Evolutionary conservation across 64 coral and sea anemone genomes (phyloP), one percentile per base, ranked within the genome.

Genomic region (Montipora sp.): DNA sequence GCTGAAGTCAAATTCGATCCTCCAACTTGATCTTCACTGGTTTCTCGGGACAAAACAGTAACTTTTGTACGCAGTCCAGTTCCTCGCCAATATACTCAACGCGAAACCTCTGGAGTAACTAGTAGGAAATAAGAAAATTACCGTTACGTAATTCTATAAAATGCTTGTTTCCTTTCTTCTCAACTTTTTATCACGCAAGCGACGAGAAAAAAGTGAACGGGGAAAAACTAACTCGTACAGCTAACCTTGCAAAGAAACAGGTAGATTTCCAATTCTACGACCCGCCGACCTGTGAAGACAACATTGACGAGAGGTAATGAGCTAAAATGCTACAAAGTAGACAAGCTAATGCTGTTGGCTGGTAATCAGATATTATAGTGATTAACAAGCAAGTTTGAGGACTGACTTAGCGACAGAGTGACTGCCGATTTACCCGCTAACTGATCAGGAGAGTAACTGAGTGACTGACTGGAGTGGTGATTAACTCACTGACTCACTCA

Each of bases 1-100:
- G 53, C 23, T 14, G 73, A 4, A 75, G 7, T 76, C 74, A 76
- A 16, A 76, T 2, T 4, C 81, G 59, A 27, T 83, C 81, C 8
- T 68, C 46, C 13, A 83, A n/a, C 36, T 67, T 83, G 81, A 83
- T 48, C 36, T 83, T 83, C 24, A 83, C 81, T 22, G 81, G 59
- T 47, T 83, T 83, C 7, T 83, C 81, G 16, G 81, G 81, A 10
- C 45, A 59, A 10, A 10, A 22, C n/a, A 83, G 0, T 1, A 49
- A 5, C 44, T 47, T 67, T n/a, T 83, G 81, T 43, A 45, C 19
- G 8, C 19, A 19, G 43, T 83, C 81, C 43, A 83, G 21, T 47
- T 57, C 55, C 24, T 68, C 81, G 15, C 63, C 59, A 7, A 46
- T 13, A 47, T 70, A 83, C 59, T 83, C 81, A 3, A 83, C 16